Evolutionary conservation across 1,140 invertebrate genomes (phyloP).

Genomic region (Polyergus mexicanus): DNA sequence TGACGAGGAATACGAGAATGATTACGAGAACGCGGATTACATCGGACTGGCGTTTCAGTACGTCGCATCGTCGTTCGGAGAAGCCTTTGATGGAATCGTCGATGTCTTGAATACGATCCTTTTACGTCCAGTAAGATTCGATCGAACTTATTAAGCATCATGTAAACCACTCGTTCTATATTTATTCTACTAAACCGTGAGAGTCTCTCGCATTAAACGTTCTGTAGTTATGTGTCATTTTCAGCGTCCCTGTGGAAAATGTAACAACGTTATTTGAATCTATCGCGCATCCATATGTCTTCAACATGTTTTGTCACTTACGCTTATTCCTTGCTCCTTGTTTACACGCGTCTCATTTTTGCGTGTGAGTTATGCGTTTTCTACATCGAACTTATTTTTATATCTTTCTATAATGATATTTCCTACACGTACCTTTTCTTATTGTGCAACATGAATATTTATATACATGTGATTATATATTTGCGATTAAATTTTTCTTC

Average conservation of each 20-base stretch:
- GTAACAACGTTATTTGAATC: slow-evolving; percentile 70
- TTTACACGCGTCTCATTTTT: slow-evolving; percentile 50
- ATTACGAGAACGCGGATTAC: slow-evolving; percentile 78
- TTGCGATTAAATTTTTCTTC: slow-evolving; percentile 59
- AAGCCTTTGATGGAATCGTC: slow-evolving; percentile 78
- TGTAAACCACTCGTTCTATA: background rate
- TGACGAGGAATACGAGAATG: slow-evolving; percentile 73
- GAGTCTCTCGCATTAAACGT: slow-evolving; percentile 46
- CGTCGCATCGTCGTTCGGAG: slow-evolving; percentile 78
- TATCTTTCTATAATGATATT: slow-evolving; percentile 20
- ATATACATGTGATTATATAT: slow-evolving; percentile 42
- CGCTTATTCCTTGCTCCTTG: slow-evolving; percentile 7
- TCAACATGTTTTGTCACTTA: background rate
- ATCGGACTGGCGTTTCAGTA: slow-evolving; percentile 77
- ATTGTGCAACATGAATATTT: slow-evolving; percentile 36
- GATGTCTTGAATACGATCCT: slow-evolving; percentile 73
- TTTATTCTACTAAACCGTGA: background rate
- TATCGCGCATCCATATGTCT: background rate
- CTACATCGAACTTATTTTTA: slow-evolving; percentile 46
- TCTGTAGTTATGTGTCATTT: slow-evolving; percentile 73
- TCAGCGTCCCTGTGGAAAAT: slow-evolving; percentile 77
- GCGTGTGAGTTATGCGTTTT: slow-evolving; percentile 43
- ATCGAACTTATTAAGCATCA: slow-evolving; percentile 11
- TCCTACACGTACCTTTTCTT: background rate
- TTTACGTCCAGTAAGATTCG: slow-evolving; percentile 78